Conservation (phyloP, 2,113 vertebrate genomes). For the Barnardius zonarius region DNA sequence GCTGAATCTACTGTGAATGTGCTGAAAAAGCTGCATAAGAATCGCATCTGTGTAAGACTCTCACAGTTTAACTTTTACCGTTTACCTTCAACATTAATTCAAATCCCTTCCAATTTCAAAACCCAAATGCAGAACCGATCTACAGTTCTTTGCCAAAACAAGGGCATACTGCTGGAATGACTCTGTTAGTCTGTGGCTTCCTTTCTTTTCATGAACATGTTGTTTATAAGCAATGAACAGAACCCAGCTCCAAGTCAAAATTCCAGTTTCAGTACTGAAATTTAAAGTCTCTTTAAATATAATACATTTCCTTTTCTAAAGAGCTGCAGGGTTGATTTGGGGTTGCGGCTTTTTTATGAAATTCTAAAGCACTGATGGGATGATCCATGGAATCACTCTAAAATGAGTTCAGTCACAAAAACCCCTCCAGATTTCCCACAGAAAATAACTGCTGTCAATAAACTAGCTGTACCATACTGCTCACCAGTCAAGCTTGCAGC, state of each 20-base stretch:
- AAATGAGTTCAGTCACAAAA: not conserved
- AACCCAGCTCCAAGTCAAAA: not conserved
- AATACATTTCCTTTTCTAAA: not conserved
- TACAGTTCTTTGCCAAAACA: not conserved
- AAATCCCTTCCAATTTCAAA: not conserved
- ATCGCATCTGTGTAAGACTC: not conserved
- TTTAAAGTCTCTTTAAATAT: not conserved
- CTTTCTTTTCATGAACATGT: not conserved
- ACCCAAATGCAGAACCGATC: not conserved
- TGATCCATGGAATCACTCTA: not conserved
- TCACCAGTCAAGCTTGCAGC: not conserved
- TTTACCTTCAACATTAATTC: not conserved
- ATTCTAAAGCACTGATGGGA: not conserved
- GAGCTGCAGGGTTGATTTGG: not conserved
- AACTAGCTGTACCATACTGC: not conserved
- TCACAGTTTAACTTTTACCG: not conserved
- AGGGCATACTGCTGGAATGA: not conserved
- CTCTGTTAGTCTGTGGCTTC: not conserved
- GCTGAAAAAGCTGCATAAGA: not conserved
- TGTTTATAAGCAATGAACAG: not conserved
- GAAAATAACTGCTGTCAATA: not conserved
- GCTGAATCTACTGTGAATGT: not conserved
- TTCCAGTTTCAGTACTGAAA: not conserved
- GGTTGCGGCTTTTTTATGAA: not conserved
- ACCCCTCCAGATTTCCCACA: not conserved